Percentiles rank a stretch among this genome's conserved stretches.
These are phyloP conservation scores for Cygnus atratus DNA, from an alignment of 2,113 vertebrate species.

Conservation along the genomic window DNA sequence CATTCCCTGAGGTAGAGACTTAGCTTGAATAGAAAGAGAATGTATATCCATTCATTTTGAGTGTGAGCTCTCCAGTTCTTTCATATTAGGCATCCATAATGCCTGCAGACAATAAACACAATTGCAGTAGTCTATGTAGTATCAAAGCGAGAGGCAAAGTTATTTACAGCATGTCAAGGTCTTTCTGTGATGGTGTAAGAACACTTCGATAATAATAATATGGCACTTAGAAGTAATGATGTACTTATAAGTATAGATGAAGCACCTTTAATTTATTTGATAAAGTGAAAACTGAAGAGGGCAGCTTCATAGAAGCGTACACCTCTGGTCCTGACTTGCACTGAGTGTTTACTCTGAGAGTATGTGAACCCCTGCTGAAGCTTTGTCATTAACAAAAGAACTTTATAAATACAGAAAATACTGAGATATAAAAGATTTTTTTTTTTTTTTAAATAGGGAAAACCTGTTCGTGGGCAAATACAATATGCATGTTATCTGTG, in stretches of 20 bases:
- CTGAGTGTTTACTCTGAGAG: constrained; percentile 67
- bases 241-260: constrained; percentile 61
- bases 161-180: constrained; percentile 75
- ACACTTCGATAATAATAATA: constrained; percentile 65
- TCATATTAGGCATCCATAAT: constrained; percentile 55
- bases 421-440: constrained; percentile 37
- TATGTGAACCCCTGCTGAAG: constrained; percentile 3
- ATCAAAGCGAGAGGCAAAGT: constrained; percentile 60
- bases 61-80: constrained; percentile 64
- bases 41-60: constrained; percentile 70
- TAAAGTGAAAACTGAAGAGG: constrained; percentile 79
- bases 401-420: constrained; percentile 48
- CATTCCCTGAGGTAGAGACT: constrained; percentile 58
- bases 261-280: constrained; percentile 70
- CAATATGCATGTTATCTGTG: constrained; percentile 48
- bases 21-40: constrained; percentile 70
- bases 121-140: constrained; percentile 32
- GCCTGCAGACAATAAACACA: constrained; percentile 66
- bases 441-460: constrained; percentile 47
- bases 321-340: constrained; percentile 69
- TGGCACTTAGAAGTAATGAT: constrained; percentile 69
- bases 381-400: constrained; percentile 68
- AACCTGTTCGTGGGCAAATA: constrained; percentile 38
- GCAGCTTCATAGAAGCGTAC: constrained; percentile 62
- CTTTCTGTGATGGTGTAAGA: constrained; percentile 55